Conservation (phyloP, 2,797 vertebrate genomes). For the Labeo calbasu region DNA sequence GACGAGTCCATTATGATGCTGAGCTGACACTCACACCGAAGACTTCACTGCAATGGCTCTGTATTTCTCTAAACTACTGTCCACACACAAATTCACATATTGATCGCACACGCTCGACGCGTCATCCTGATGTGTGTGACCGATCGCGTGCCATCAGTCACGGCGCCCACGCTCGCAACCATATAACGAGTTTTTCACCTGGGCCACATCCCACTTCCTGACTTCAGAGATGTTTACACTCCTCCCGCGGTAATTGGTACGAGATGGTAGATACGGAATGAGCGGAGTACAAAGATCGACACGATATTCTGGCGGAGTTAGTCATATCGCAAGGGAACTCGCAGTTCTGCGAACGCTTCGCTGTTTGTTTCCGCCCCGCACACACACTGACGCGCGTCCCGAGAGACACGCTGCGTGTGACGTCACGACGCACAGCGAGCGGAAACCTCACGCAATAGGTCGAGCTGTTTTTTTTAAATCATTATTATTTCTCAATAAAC, state of each 20-base stretch:
- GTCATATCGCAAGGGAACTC: constrained; percentile 30
- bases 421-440: constrained; percentile 13
- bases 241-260: constrained; percentile 24
- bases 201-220: constrained; percentile 81
- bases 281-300: constrained; percentile 3
- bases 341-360: constrained; percentile 6
- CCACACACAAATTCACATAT: constrained; percentile 64
- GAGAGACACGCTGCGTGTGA: constrained; percentile 21
- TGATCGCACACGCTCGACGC: constrained; percentile 61
- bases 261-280: background rate
- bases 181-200: constrained; percentile 37
- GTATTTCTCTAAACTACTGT: constrained; percentile 2
- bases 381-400: background rate
- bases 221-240: constrained; percentile 55
- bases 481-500: background rate
- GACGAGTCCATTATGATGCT: constrained; percentile 78
- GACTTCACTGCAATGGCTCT: constrained; percentile 44
- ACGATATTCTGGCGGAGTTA: constrained; percentile 8
- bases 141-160: constrained; percentile 53
- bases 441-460: background rate
- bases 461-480: background rate
- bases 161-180: constrained; percentile 39
- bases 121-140: constrained; percentile 32
- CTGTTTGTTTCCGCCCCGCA: constrained; percentile 42
- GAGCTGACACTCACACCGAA: constrained; percentile 62